Evolutionary conservation across 2,888 invertebrate genomes (phyloP).

Genomic region (Xestia sexstrigata): DNA sequence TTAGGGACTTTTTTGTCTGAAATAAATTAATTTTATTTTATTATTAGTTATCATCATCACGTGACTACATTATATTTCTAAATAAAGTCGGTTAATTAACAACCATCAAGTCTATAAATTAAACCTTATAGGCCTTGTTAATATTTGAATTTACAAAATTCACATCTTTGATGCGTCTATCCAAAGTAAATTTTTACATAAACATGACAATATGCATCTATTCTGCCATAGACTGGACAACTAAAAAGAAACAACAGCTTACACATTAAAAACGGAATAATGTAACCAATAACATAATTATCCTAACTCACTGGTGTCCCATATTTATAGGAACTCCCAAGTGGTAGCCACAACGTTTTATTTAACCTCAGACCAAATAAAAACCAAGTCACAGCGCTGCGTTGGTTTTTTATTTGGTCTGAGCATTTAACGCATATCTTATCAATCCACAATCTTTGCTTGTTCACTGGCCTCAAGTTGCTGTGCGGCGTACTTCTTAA

Average conservation of each 20-base stretch:
- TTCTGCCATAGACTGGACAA: neutral
- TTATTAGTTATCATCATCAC: too few species aligned
- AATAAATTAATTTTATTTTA: too few species aligned
- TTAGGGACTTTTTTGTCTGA: too few species aligned
- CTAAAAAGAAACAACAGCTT: neutral
- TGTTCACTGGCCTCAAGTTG: neutral
- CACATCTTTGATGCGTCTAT: neutral
- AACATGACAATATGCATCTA: neutral
- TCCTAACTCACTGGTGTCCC: neutral
- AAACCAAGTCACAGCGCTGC: too few species aligned
- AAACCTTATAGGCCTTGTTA: neutral
- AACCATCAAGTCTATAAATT: neutral
- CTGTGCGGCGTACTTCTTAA: constrained; percentile 11
- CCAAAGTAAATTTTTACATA: neutral
- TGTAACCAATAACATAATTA: neutral
- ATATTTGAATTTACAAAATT: too few species aligned
- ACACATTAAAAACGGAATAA: neutral
- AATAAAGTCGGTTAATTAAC: neutral
- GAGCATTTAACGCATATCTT: neutral
- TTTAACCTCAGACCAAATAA: too few species aligned
- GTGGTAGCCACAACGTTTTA: too few species aligned
- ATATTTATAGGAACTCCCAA: neutral
- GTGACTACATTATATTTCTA: too few species aligned
- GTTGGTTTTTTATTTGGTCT: too few species aligned
- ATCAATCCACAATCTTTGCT: neutral